Evolutionary conservation across 2,113 vertebrate genomes (phyloP).

Genomic region (Hippocampus mohnikei): DNA sequence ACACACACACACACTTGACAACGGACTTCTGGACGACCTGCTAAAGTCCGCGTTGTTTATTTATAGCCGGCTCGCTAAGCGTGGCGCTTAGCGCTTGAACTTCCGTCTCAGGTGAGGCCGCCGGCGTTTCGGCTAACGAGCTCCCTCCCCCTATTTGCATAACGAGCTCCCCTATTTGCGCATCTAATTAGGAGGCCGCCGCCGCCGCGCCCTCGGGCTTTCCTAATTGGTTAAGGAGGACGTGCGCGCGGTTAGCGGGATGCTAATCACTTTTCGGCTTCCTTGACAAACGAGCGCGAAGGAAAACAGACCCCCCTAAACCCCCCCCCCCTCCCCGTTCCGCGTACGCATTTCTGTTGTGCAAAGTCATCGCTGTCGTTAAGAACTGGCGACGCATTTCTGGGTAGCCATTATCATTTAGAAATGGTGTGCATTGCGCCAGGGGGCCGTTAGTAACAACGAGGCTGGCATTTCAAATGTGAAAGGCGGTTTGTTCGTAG

Average conservation of each 20-base stretch:
- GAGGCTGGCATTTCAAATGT: no score
- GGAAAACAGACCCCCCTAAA: not conserved
- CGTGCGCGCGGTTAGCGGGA: conserved; percentile 45
- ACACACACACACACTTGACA: conserved; percentile 4
- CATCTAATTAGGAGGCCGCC: conserved; percentile 61
- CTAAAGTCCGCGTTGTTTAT: not conserved
- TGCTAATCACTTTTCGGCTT: conserved; percentile 60
- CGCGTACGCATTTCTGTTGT: not conserved
- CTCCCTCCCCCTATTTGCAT: conserved; percentile 52
- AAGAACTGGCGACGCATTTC: no score
- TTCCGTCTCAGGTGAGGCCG: conserved; percentile 57
- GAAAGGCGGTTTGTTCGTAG: no score
- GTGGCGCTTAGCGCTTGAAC: not conserved
- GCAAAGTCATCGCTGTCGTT: no score
- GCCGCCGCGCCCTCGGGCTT: conserved; percentile 65
- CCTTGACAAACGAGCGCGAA: conserved; percentile 55
- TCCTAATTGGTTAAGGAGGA: conserved; percentile 67
- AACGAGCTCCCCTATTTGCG: conserved; percentile 63
- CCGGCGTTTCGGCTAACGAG: conserved; percentile 59
- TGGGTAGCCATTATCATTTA: no score
- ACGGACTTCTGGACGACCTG: not conserved
- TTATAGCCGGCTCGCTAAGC: not conserved
- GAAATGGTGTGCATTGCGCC: no score
- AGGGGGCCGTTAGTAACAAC: no score
- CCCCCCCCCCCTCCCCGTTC: not conserved